Conservation (phyloP, 2,888 invertebrate genomes). For the Notodonta ziczac region DNA sequence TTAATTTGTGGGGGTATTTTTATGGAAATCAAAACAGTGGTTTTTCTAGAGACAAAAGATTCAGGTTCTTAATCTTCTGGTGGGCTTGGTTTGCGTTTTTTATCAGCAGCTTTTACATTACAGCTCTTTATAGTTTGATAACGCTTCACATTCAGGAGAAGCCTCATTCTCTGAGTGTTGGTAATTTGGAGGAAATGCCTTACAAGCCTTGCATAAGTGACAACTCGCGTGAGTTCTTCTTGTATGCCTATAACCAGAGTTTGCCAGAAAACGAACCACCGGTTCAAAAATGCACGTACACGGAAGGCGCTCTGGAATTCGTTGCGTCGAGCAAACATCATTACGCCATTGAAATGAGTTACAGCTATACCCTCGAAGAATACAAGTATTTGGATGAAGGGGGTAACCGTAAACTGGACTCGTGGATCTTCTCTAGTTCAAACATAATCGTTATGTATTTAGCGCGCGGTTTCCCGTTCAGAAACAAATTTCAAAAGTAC, state of each 20-base stretch:
- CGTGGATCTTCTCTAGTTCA: slow-evolving; percentile 43
- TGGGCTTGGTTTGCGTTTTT: slow-evolving; percentile 70
- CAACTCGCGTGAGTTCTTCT: slow-evolving; percentile 44
- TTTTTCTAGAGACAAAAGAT: slow-evolving; percentile 42
- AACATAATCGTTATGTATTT: slow-evolving; percentile 49
- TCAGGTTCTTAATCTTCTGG: slow-evolving; percentile 48
- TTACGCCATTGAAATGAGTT: slow-evolving; percentile 52
- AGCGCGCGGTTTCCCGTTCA: slow-evolving; percentile 54
- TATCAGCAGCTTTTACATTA: slow-evolving; percentile 62
- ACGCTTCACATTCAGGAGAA: slow-evolving; percentile 47
- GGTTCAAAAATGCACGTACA: slow-evolving; percentile 42
- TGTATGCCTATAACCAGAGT: slow-evolving; percentile 49
- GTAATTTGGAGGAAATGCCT: slow-evolving; percentile 41
- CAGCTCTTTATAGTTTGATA: slow-evolving; percentile 57
- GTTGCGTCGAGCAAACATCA: slow-evolving; percentile 44
- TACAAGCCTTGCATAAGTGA: slow-evolving; percentile 57
- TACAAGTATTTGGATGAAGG: slow-evolving; percentile 44
- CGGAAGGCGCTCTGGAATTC: slow-evolving; percentile 44
- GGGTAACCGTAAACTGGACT: slow-evolving; percentile 49
- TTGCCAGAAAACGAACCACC: slow-evolving; percentile 42
- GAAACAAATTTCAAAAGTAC: slow-evolving; percentile 45
- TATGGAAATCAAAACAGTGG: slow-evolving; percentile 48
- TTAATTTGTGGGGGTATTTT: slow-evolving; percentile 59
- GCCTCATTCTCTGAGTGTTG: slow-evolving; percentile 32
- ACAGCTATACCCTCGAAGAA: slow-evolving; percentile 47